Conservation (phyloP, 2,888 invertebrate genomes). For the Andrena praecox region DNA sequence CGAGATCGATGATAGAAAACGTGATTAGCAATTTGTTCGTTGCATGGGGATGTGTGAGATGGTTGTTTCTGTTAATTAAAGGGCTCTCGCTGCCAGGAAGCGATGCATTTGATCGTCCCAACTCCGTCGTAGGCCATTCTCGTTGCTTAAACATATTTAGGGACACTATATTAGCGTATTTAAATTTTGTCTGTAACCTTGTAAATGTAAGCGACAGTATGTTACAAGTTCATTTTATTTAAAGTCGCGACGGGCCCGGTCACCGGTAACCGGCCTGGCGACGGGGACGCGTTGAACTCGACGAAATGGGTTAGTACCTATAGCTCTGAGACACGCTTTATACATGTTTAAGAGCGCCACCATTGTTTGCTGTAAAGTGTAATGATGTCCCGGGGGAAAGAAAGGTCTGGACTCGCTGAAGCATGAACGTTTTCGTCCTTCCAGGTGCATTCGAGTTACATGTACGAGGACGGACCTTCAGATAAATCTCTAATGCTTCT, state of each 20-base stretch:
- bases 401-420: slow-evolving; percentile 1
- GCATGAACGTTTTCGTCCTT: slow-evolving; percentile 38
- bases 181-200: neutral
- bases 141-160: neutral
- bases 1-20: slow-evolving; percentile 2
- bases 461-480: slow-evolving; percentile 27
- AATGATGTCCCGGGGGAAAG: neutral
- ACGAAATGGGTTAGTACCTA: neutral
- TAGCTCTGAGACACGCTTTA: neutral
- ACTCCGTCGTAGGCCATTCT: slow-evolving; percentile 1
- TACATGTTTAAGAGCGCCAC: neutral
- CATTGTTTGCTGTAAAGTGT: slow-evolving; percentile 6
- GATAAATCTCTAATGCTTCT: slow-evolving; percentile 38
- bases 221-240: neutral
- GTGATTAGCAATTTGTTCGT: slow-evolving; percentile 4
- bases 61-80: neutral
- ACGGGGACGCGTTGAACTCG: neutral
- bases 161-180: neutral
- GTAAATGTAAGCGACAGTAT: neutral
- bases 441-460: slow-evolving; percentile 22
- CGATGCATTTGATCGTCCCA: neutral
- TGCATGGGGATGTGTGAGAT: neutral
- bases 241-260: too few species aligned
- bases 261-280: neutral
- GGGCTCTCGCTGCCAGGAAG: neutral